Percentiles rank a stretch among this genome's conserved stretches.
Evolutionary conservation across 2,113 vertebrate species (phyloP).

Genomic region (Vulpes vulpes): DNA sequence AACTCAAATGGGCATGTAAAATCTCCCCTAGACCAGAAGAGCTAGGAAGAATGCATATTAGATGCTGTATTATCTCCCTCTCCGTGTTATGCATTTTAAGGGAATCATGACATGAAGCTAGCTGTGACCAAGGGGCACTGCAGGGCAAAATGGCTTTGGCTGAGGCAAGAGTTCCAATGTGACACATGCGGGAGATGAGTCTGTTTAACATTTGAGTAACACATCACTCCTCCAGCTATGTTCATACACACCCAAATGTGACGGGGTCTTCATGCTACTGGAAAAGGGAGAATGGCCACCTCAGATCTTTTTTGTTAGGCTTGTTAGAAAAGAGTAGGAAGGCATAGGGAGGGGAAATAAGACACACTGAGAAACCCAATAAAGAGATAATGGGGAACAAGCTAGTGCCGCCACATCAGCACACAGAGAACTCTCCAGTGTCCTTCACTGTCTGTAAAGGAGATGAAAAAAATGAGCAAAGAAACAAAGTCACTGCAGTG

Average conservation of each 20-base stretch:
- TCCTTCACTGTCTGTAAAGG: not conserved
- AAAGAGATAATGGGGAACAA: not conserved
- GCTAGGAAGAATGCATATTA: not conserved
- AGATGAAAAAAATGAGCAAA: not conserved
- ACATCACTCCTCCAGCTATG: not conserved
- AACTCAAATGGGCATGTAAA: not conserved
- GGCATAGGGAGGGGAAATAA: not conserved
- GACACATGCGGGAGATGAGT: not conserved
- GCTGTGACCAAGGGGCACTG: not conserved
- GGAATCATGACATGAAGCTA: not conserved
- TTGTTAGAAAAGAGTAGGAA: not conserved
- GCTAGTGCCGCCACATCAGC: not conserved
- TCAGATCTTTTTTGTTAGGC: not conserved
- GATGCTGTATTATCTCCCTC: not conserved
- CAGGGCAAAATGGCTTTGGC: not conserved
- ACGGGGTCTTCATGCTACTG: not conserved
- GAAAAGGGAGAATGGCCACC: not conserved
- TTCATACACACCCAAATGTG: fast-evolving
- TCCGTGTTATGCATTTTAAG: not conserved
- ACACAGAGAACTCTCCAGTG: not conserved
- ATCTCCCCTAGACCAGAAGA: not conserved
- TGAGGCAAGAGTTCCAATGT: not conserved
- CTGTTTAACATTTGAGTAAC: not conserved
- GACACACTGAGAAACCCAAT: not conserved
- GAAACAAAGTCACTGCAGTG: not conserved